phyloP scores from a whole-genome alignment of 2,888 invertebrate genomes.

The Conchocele bisecta region DNA sequence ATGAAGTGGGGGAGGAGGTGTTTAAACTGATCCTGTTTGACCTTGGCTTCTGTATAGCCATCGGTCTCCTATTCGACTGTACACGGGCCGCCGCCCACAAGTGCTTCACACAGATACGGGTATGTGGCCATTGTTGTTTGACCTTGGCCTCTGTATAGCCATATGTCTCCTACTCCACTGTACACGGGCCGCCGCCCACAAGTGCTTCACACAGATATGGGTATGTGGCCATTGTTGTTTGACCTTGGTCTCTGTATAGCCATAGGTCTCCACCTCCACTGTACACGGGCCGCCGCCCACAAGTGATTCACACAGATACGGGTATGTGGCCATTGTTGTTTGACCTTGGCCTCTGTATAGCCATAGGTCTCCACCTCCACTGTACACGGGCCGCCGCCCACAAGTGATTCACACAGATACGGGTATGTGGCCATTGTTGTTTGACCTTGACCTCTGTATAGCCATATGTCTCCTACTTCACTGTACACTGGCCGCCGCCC shows the following conservation, averaged over 20 bases:
- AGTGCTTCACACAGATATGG: too few relatives aligned
- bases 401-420: too few relatives aligned
- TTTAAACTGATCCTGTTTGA: constrained; percentile 72
- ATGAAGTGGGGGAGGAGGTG: constrained; percentile 73
- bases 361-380: constrained; percentile 60
- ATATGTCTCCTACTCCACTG: constrained; percentile 61
- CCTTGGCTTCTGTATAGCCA: constrained; percentile 62
- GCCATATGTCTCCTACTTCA: too few relatives aligned
- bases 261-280: constrained; percentile 59
- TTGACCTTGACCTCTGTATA: background rate
- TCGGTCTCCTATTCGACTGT: constrained; percentile 60
- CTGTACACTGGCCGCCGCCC: too few relatives aligned
- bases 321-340: constrained; percentile 25
- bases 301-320: too few relatives aligned
- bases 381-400: constrained; percentile 61
- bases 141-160: constrained; percentile 64
- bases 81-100: constrained; percentile 62
- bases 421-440: background rate
- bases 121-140: constrained; percentile 42
- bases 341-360: constrained; percentile 66
- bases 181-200: constrained; percentile 60
- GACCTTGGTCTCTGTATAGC: constrained; percentile 66
- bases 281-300: constrained; percentile 60
- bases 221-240: constrained; percentile 24
- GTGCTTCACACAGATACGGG: too few relatives aligned